Percentiles rank a stretch among this genome's conserved stretches.
phyloP scores from a whole-genome alignment of 2,888 invertebrate genomes.

The Parnassius mnemosyne region DNA sequence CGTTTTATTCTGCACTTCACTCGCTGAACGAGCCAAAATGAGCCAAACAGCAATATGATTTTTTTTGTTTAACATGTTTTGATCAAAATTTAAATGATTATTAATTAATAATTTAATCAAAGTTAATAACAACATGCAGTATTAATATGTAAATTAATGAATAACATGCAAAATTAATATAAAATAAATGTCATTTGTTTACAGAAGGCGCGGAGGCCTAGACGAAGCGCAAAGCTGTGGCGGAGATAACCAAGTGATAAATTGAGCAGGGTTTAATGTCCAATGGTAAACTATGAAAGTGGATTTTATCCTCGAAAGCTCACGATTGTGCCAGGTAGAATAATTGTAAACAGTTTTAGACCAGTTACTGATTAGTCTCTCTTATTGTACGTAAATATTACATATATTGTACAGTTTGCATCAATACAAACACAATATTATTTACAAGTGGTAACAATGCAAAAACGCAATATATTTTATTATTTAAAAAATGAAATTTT shows the following conservation, averaged over 20 bases:
- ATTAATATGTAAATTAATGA: no score
- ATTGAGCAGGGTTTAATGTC: slow-evolving; percentile 68
- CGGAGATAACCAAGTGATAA: slow-evolving; percentile 56
- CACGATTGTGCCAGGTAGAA: slow-evolving; percentile 76
- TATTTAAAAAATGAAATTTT: not conserved
- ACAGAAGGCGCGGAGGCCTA: slow-evolving; percentile 68
- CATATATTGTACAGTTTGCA: not conserved
- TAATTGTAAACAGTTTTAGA: slow-evolving; percentile 47
- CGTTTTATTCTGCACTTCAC: no score
- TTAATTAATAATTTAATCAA: no score
- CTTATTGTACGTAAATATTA: not conserved
- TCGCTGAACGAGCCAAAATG: no score
- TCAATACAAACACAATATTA: not conserved
- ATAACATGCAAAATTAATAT: no score
- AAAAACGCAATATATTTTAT: not conserved
- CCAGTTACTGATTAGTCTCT: slow-evolving; percentile 46
- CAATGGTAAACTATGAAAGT: slow-evolving; percentile 49
- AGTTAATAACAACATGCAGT: no score
- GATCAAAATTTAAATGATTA: no score
- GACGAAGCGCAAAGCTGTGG: slow-evolving; percentile 42
- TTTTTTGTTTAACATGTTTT: no score
- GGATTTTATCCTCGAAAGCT: slow-evolving; percentile 65
- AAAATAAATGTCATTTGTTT: slow-evolving; percentile 12
- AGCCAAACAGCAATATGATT: no score
- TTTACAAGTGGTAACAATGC: no score